phyloP scores from a whole-genome alignment of 2,113 vertebrate species.

The Hyperopisus bebe region DNA sequence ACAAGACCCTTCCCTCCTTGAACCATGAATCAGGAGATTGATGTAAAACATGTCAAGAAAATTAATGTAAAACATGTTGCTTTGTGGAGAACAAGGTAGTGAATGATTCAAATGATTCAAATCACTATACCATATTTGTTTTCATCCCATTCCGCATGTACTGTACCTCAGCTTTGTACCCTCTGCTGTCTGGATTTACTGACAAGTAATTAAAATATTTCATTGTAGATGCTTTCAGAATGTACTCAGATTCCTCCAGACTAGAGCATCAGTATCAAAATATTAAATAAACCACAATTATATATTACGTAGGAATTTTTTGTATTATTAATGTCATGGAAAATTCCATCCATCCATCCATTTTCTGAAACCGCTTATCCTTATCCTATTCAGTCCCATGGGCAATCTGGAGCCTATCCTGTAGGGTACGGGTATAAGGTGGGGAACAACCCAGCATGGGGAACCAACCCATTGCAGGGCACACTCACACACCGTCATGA shows the following conservation, averaged over 20 bases:
- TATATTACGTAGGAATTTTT: not conserved
- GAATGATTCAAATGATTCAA: not conserved
- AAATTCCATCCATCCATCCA: not conserved
- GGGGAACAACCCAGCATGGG: too few relatives aligned
- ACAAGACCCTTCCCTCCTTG: not conserved
- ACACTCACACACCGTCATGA: not conserved
- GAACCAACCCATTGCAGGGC: too few relatives aligned
- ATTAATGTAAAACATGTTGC: not conserved
- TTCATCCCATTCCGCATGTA: not conserved
- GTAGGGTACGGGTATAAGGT: too few relatives aligned
- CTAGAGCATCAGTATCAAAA: not conserved
- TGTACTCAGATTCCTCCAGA: not conserved
- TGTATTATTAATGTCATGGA: not conserved
- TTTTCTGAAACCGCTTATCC: too few relatives aligned
- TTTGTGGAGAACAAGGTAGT: not conserved
- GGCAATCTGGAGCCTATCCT: too few relatives aligned
- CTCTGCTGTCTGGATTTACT: not conserved
- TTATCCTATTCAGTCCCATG: too few relatives aligned
- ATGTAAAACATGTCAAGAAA: not conserved
- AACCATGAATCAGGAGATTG: not conserved
- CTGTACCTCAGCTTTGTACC: not conserved
- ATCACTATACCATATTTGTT: not conserved
- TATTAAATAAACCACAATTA: not conserved
- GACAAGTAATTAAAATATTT: not conserved
- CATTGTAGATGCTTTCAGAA: not conserved